Evolutionary conservation across 1,140 invertebrate genomes (phyloP).

Genomic region (Caenorhabditis inopinata): DNA sequence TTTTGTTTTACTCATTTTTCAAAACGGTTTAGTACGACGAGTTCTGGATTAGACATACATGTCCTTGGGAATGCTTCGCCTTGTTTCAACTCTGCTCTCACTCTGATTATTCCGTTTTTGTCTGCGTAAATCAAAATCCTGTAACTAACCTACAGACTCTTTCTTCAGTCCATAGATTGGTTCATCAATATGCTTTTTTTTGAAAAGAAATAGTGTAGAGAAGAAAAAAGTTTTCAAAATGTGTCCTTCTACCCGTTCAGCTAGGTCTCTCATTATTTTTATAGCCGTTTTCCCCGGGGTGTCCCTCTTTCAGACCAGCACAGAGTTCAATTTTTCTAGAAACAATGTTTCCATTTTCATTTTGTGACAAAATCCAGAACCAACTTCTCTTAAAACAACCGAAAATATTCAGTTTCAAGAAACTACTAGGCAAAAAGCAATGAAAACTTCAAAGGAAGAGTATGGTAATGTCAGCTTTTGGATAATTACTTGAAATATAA

Average conservation of each 20-base stretch:
- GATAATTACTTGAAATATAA: too few species aligned
- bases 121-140: too few species aligned
- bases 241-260: not conserved
- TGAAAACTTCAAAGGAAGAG: too few species aligned
- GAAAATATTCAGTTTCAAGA: too few species aligned
- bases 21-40: constrained; percentile 29
- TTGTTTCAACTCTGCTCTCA: not conserved
- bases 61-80: constrained; percentile 16
- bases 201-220: too few species aligned
- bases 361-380: too few species aligned
- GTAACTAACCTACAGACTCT: too few species aligned
- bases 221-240: not conserved
- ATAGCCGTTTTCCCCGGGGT: not conserved
- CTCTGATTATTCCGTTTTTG: not conserved
- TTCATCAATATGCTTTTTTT: too few species aligned
- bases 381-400: too few species aligned
- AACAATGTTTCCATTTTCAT: not conserved
- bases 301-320: not conserved
- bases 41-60: constrained; percentile 27
- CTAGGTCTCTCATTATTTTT: not conserved
- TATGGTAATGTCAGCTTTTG: too few species aligned
- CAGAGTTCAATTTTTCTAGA: not conserved
- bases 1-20: constrained; percentile 31
- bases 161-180: too few species aligned
- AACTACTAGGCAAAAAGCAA: too few species aligned